phyloP scores from a whole-genome alignment of 2,888 invertebrate species.

The Tetramorium bicarinatum region DNA sequence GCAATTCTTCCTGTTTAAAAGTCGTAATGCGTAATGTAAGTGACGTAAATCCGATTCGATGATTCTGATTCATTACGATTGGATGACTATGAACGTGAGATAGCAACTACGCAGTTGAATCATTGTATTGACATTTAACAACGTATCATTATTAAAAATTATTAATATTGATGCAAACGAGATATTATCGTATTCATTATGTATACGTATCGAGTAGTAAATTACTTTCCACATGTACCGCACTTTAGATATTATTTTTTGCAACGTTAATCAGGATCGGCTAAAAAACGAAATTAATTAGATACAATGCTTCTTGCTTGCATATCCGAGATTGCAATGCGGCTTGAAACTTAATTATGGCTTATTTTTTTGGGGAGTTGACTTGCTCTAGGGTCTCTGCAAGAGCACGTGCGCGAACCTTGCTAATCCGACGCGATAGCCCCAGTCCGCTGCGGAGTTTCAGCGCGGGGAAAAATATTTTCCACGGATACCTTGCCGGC shows the following conservation, averaged over 20 bases:
- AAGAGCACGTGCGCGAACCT: not conserved
- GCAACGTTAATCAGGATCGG: not conserved
- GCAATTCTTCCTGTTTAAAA: not conserved
- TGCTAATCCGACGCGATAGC: not conserved
- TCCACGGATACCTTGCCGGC: not conserved
- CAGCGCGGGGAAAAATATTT: not conserved
- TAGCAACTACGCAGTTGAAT: not conserved
- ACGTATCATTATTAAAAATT: not conserved
- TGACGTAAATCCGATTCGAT: not conserved
- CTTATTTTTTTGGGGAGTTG: not conserved
- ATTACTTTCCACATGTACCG: not conserved
- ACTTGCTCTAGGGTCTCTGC: not conserved
- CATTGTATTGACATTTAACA: not conserved
- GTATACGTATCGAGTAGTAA: not conserved
- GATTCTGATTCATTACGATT: not conserved
- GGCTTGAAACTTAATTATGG: not conserved
- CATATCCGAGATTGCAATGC: not conserved
- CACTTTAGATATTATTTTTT: not conserved
- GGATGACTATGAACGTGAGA: not conserved
- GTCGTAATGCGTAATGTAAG: not conserved
- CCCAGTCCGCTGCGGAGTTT: not conserved
- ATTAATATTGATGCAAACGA: not conserved
- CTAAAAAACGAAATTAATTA: constrained; percentile 1
- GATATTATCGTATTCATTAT: not conserved
- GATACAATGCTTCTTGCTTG: not conserved